Percentiles rank a stretch among this genome's conserved stretches.
Conservation (phyloP, 2,113 vertebrate species). For the Micronycteris hirsuta region DNA sequence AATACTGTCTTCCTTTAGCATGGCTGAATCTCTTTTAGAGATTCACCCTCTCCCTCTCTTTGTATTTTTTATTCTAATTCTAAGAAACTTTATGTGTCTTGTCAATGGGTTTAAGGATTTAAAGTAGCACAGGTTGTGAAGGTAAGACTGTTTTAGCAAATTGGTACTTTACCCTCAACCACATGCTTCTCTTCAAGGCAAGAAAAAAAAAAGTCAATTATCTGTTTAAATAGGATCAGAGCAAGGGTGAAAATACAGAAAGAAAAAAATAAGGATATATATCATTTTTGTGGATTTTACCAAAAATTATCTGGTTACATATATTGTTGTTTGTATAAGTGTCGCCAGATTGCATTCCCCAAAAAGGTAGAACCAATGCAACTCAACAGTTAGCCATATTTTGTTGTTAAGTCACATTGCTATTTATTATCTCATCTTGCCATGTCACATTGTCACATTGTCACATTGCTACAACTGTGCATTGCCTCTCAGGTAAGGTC, state of each 20-base stretch:
- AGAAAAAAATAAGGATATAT: background rate
- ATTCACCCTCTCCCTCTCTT: background rate
- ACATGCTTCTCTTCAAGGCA: background rate
- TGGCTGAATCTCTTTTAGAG: background rate
- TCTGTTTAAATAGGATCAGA: background rate
- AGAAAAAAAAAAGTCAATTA: background rate
- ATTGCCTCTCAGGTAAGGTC: accelerated
- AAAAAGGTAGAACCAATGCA: background rate
- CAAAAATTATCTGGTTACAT: background rate
- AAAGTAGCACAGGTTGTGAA: background rate
- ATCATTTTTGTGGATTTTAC: background rate
- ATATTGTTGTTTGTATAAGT: background rate
- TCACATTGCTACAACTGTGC: background rate
- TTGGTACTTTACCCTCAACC: background rate
- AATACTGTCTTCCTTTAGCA: accelerated
- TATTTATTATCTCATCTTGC: too few relatives aligned
- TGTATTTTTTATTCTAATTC: background rate
- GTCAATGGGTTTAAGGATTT: background rate
- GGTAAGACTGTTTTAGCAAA: background rate
- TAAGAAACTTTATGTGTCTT: background rate
- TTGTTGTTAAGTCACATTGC: background rate
- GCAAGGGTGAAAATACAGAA: background rate
- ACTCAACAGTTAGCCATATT: background rate
- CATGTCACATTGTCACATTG: too few relatives aligned
- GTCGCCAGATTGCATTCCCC: background rate